These are phyloP conservation scores for Teinopalpus imperialis DNA, from an alignment of 2,888 invertebrate genomes.

Conservation along the genomic window DNA sequence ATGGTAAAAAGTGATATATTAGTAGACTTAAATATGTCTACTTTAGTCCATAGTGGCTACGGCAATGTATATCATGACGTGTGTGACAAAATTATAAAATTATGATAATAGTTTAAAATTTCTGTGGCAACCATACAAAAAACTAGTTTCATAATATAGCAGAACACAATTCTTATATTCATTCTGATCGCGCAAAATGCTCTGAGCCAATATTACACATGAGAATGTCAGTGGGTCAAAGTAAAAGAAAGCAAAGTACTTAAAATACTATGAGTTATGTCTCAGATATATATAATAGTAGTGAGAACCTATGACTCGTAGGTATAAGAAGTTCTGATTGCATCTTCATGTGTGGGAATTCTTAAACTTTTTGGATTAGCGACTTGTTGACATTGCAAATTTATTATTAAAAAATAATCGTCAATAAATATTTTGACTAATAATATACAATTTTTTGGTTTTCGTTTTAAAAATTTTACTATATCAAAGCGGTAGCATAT, in stretches of 20 bases:
- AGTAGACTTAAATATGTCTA: no score
- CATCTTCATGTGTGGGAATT: conserved; percentile 13
- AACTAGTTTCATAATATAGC: conserved; percentile 9
- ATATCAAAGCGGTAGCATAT: no score
- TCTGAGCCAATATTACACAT: conserved; percentile 19
- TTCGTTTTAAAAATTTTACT: no score
- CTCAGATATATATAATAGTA: conserved; percentile 29
- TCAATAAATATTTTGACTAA: no score
- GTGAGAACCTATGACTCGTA: conserved; percentile 26
- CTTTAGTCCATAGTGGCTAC: no score
- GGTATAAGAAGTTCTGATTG: conserved; percentile 27
- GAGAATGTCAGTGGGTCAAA: conserved; percentile 54
- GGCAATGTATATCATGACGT: no score
- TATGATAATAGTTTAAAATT: no score
- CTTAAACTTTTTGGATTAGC: not conserved
- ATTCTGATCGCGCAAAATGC: conserved; percentile 17
- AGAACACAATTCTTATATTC: conserved; percentile 4
- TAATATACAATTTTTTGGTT: no score
- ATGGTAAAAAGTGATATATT: no score
- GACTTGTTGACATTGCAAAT: no score
- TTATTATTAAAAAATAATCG: no score
- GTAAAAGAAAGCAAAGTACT: conserved; percentile 40
- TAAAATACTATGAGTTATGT: conserved; percentile 6
- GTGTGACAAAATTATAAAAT: no score
- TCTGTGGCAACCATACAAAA: conserved; percentile 5